Evolutionary conservation across 1,140 invertebrate genomes (phyloP).

Genomic region (Penaeus indicus): DNA sequence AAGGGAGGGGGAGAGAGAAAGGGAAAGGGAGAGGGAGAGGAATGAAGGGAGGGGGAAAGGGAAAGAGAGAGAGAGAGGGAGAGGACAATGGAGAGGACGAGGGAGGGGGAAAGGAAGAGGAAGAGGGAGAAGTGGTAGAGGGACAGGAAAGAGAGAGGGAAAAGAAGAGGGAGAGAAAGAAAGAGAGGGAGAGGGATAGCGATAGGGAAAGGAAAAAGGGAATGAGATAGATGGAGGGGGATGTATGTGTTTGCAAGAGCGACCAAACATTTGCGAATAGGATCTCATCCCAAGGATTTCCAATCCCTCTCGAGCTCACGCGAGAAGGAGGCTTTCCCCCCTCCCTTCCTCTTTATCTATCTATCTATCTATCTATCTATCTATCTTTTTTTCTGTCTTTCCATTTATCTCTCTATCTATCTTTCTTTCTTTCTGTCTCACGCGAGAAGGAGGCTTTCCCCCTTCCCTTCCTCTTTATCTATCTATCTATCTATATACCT

Average conservation of each 20-base stretch:
- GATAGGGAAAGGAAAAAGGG: too few relatives aligned
- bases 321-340: neutral
- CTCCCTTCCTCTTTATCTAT: neutral
- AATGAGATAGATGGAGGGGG: too few relatives aligned
- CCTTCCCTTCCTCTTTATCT: neutral
- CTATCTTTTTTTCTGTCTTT: neutral
- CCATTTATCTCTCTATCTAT: neutral
- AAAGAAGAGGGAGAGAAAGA: too few relatives aligned
- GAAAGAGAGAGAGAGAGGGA: too few relatives aligned
- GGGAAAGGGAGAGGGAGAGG: neutral
- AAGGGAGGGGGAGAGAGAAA: neutral
- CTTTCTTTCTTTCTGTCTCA: neutral
- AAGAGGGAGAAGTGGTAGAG: too few relatives aligned
- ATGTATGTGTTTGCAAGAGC: too few relatives aligned
- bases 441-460: neutral
- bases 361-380: neutral
- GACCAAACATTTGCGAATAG: too few relatives aligned
- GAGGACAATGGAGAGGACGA: too few relatives aligned
- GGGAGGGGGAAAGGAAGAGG: too few relatives aligned
- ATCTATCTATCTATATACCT: neutral
- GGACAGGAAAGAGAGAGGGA: too few relatives aligned
- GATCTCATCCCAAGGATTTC: neutral
- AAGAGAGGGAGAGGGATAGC: too few relatives aligned
- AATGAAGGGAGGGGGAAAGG: too few relatives aligned
- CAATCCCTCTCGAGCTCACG: neutral